Evolutionary conservation across 2,113 vertebrate species (phyloP), one percentile per base, ranked within the genome.

Genomic region (Vidua macroura): DNA sequence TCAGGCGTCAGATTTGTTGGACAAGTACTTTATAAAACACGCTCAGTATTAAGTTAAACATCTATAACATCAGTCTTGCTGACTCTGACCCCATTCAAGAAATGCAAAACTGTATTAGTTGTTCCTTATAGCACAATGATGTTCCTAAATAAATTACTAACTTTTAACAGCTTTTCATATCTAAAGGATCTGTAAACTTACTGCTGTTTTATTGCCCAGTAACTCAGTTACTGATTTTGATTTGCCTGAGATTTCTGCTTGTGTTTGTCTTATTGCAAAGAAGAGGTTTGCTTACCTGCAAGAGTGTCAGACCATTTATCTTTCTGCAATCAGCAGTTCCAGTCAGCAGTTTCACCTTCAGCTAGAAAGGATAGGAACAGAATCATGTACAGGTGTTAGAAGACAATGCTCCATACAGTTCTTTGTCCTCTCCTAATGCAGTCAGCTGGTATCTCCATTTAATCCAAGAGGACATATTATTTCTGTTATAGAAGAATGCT

Each of bases 381-480:
- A 76, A 48, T 68, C 2, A 4, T 7, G 6, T 68, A 19, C 10
- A 64, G 28, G 9, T 90, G 6, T 70, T 68, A 53, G 44, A 64
- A 41, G 13, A 23, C 31, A 55, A 2, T 3, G 3, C 28, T 73
- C 11, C 5, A 23, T 73, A 12, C 2, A 43, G 2, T 68, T 76
- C 33, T 46, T 82, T 39, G 13, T 66, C 20, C 11, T 69, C 20
- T 87, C 9, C 11, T 78, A 6, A 16, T 5, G 2, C 22, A 58
- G 7, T 72, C n/a, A 52, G 15, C 8, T 83, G 41, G 11, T 79
- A 56, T 35, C 23, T 88, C 41, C 22, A 1, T 93, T 93, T 94
- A 56, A 63, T 55, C 6, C 13, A 56, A 49, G 67, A 80, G 20
- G 8, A 28, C 0, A 0, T 8, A 60, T 9, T 43, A 15, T 88